Conservation (phyloP, 2,888 invertebrate genomes). For the Nasonovia ribisnigri region DNA sequence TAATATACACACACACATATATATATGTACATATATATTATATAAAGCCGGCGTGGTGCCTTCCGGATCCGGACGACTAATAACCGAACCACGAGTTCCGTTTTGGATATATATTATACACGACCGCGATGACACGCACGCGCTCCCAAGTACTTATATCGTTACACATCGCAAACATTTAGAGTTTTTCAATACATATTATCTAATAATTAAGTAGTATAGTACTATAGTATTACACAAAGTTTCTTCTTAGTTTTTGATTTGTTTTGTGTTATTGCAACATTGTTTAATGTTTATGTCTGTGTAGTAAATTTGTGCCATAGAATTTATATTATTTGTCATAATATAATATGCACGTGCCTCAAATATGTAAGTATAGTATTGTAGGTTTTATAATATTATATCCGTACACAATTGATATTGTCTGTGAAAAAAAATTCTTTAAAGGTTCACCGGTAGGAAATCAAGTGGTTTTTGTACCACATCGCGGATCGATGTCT, state of each 20-base stretch:
- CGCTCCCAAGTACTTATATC: neutral
- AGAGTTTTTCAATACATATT: neutral
- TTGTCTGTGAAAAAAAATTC: neutral
- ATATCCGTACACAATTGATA: neutral
- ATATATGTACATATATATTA: neutral
- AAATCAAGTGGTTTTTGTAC: conserved; percentile 16
- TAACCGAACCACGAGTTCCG: neutral
- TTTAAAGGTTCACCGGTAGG: neutral
- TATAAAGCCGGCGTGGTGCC: neutral
- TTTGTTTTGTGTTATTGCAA: neutral
- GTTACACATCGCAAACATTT: neutral
- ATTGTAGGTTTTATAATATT: neutral
- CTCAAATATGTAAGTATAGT: neutral
- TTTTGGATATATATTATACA: neutral
- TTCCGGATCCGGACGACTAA: neutral
- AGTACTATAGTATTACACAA: neutral
- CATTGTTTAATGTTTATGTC: neutral
- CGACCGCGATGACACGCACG: neutral
- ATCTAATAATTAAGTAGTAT: neutral
- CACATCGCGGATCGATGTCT: neutral
- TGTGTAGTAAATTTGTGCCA: neutral
- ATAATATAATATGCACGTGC: neutral
- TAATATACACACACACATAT: neutral
- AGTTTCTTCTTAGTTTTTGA: neutral
- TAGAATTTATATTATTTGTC: neutral